A percentile compares a stretch with the other conserved stretches of the same genome.
Evolutionary conservation across 2,113 vertebrate species (phyloP).

Genomic region (Stercorarius parasiticus): DNA sequence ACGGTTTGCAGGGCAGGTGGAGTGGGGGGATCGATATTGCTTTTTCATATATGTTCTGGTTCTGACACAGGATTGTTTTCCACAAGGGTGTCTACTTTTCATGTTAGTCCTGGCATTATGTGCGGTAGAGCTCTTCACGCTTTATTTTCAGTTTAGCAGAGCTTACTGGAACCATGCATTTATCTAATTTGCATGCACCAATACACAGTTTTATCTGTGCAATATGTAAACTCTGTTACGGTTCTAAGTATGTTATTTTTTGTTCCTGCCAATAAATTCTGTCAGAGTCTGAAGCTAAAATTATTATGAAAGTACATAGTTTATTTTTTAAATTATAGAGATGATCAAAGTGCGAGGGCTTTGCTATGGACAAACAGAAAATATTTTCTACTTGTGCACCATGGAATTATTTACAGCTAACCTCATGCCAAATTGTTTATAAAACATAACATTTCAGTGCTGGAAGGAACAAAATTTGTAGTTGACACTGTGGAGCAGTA

Average conservation of each 20-base stretch:
- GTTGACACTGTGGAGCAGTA: not conserved
- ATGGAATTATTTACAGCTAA: not conserved
- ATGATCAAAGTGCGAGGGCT: not conserved
- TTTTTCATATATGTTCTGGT: not conserved
- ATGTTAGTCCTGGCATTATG: not conserved
- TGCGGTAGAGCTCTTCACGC: not conserved
- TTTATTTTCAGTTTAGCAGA: not conserved
- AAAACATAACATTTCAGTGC: not conserved
- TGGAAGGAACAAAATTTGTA: not conserved
- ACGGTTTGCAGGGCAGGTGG: not conserved
- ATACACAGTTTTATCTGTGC: not conserved
- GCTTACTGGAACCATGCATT: not conserved
- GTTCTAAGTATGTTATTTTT: not conserved
- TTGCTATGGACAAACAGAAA: not conserved
- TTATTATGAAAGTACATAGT: not conserved
- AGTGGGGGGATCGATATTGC: accelerated
- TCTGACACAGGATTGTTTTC: not conserved
- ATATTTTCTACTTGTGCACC: not conserved
- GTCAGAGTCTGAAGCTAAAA: not conserved
- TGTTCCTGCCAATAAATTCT: not conserved
- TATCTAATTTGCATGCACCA: not conserved
- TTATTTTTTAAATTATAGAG: not conserved
- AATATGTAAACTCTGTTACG: not conserved
- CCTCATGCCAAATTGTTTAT: not conserved
- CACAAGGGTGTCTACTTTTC: not conserved